Conservation (phyloP, 2,113 vertebrate species). For the Channa maculata region DNA sequence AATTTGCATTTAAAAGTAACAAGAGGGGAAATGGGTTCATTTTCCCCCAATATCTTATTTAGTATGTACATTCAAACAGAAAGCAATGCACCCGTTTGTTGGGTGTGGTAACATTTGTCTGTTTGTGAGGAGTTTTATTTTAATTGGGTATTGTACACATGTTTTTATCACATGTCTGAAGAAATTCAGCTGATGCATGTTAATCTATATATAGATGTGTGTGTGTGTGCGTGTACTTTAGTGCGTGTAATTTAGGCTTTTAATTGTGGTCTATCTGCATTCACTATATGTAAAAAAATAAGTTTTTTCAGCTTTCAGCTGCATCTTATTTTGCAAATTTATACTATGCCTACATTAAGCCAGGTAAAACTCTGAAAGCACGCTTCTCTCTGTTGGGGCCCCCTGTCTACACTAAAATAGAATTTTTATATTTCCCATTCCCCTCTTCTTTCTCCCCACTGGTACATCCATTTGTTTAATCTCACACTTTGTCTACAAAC, state of each 20-base stretch:
- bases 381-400: too few species aligned
- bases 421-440: background rate
- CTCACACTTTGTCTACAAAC: background rate
- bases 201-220: background rate
- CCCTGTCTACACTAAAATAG: too few species aligned
- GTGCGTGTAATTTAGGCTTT: too few species aligned
- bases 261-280: too few species aligned
- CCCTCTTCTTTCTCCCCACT: background rate
- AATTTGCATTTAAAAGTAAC: conserved; percentile 87
- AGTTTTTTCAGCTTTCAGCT: too few species aligned
- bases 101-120: conserved; percentile 60
- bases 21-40: conserved; percentile 74
- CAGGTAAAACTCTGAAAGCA: too few species aligned
- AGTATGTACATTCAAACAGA: conserved; percentile 70
- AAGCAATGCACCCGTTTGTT: conserved; percentile 58
- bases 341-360: too few species aligned
- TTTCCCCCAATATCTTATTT: conserved; percentile 75
- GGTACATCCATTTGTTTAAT: conserved; percentile 7
- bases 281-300: too few species aligned
- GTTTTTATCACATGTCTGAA: conserved; percentile 39
- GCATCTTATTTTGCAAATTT: too few species aligned
- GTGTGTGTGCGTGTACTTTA: background rate
- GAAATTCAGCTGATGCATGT: conserved; percentile 9
- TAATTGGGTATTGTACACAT: conserved; percentile 45
- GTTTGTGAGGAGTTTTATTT: conserved; percentile 51